Base-by-base conservation (phyloP, 2,113 vertebrate genomes). In the Calcarius ornatus region DNA sequence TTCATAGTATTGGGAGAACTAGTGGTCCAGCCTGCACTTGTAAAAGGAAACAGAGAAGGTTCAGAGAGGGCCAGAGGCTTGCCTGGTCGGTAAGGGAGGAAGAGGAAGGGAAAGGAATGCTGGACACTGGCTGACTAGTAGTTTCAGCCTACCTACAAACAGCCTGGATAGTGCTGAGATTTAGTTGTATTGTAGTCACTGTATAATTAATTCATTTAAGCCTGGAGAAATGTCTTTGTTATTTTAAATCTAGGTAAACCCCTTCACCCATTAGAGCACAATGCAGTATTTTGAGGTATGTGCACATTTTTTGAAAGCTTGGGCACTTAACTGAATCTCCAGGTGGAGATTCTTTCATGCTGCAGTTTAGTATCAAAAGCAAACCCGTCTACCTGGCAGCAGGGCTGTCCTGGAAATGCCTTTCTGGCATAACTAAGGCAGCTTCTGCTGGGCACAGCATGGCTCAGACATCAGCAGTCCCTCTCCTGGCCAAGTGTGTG, bases 401-500 rank as follows among this genome's bases (percentile, higher is more conserved):
- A 73, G 45, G 11, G 1, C 30, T 91, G 61, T 22, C 61, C 81
- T 38, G 75, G 42, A 54, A 45, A 31, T 33, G 66, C 30, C 42
- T 86, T 63, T 78, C 69, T 57, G 61, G 24, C 30, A 4, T 10
- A 48, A 13, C 30, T 35, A 42, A n/a, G 25, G 57, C 76, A 68
- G 83, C 35, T 81, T 90, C 61, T 81, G 79, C 76, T 28, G 76
- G 86, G 77, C 77, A 76, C 33, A 68, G 50, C 73, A 3, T 47
- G 93, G 60, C 83, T 88, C 90, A 77, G 93, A 14, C 87, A 88
- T 72, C 63, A 42, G 81, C 84, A 73, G 93, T 95, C 96, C 96
- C 93, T 96, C 96, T 97, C 80, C 95, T 95, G 96, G 95, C 82
- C 80, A 47, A 95, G 35, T 3, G 19, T 70, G 70, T 40, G 88